phyloP scores from a whole-genome alignment of 2,113 vertebrate genomes.

The Rhegmatorhina hoffmannsi region DNA sequence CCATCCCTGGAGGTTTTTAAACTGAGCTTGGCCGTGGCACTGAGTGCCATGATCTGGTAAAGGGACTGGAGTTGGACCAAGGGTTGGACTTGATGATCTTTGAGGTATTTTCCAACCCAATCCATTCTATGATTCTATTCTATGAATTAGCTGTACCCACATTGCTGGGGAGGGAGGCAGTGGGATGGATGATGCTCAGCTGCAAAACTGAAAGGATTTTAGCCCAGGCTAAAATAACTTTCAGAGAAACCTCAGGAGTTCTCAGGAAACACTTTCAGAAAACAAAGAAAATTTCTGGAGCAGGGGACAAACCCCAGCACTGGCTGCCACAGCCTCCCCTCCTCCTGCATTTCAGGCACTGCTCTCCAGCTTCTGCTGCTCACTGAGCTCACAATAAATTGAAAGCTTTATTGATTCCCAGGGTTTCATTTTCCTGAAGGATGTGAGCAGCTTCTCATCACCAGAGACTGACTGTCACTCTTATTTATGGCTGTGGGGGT shows the following conservation, averaged over 20 bases:
- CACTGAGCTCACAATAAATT: not conserved
- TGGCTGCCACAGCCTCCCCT: not conserved
- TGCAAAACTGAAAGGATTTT: not conserved
- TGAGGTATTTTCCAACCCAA: too few species aligned
- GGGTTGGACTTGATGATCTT: too few species aligned
- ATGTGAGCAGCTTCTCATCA: rapidly evolving
- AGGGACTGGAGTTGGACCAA: too few species aligned
- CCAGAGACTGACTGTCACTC: not conserved
- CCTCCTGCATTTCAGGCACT: not conserved
- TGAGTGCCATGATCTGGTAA: too few species aligned
- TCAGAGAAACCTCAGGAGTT: not conserved
- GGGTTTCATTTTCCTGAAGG: not conserved
- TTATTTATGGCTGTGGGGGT: not conserved
- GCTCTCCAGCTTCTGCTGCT: not conserved
- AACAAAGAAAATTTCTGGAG: not conserved
- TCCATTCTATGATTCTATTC: too few species aligned
- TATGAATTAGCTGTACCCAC: not conserved
- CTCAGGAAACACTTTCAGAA: not conserved
- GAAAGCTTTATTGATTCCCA: not conserved
- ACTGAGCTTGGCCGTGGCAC: too few species aligned
- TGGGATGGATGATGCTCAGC: not conserved
- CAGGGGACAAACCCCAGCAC: not conserved
- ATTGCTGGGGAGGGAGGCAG: not conserved
- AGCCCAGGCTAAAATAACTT: not conserved
- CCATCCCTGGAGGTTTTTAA: too few species aligned